Evolutionary conservation across 2,888 invertebrate genomes (phyloP).

Genomic region (Pemphredon lugubris): DNA sequence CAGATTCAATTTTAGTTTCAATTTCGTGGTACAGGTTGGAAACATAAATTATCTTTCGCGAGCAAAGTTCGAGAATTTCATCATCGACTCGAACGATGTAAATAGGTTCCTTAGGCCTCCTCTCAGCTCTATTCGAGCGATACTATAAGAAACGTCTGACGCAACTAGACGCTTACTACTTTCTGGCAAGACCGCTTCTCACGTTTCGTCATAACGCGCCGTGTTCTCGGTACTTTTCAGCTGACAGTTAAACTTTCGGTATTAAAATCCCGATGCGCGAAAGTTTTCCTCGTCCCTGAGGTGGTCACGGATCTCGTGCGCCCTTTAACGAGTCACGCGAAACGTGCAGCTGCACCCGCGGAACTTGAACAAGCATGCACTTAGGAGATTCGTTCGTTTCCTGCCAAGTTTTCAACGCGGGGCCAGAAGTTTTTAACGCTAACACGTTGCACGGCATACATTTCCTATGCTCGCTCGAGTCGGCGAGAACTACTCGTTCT

Average conservation of each 20-base stretch:
- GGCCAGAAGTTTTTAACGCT: slow-evolving; percentile 13
- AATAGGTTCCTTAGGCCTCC: slow-evolving; percentile 1
- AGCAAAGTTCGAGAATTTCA: neutral
- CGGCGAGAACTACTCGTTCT: too few species aligned
- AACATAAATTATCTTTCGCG: too few species aligned
- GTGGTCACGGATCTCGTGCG: slow-evolving; percentile 35
- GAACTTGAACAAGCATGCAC: slow-evolving; percentile 35
- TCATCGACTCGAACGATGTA: neutral
- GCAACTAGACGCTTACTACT: slow-evolving; percentile 25
- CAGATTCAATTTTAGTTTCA: too few species aligned
- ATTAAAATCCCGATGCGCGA: slow-evolving; percentile 39
- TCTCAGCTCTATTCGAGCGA: neutral
- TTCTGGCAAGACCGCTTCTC: slow-evolving; percentile 33
- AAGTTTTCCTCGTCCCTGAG: slow-evolving; percentile 32
- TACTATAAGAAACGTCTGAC: slow-evolving; percentile 23
- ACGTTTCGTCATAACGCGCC: slow-evolving; percentile 39
- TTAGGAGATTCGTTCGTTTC: slow-evolving; percentile 34
- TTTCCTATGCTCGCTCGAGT: too few species aligned
- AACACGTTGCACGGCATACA: neutral
- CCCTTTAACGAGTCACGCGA: slow-evolving; percentile 58
- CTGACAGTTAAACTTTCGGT: slow-evolving; percentile 44
- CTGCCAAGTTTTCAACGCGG: slow-evolving; percentile 35
- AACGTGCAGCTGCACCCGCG: slow-evolving; percentile 3
- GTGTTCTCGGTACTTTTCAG: slow-evolving; percentile 17
- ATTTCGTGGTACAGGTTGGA: too few species aligned